A percentile compares a stretch with the other conserved stretches of the same genome.
Conservation (phyloP, 2,797 vertebrate species). For the Sarcoramphus papa region DNA sequence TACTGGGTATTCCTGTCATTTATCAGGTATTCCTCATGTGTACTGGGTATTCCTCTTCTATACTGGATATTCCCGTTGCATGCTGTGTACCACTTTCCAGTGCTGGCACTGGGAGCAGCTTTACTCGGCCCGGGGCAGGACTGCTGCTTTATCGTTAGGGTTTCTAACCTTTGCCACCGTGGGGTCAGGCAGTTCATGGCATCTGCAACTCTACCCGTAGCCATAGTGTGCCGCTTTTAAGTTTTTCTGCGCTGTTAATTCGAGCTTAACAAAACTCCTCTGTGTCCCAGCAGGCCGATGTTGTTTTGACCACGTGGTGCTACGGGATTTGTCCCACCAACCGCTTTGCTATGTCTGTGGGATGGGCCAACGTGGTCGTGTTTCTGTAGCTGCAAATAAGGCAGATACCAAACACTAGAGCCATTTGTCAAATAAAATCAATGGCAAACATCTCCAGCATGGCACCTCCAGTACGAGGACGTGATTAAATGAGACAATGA, state of each 20-base stretch:
- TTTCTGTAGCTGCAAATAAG: background rate
- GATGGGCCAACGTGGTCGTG: rapidly evolving
- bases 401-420: background rate
- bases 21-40: rapidly evolving
- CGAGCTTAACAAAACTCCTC: rapidly evolving
- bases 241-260: background rate
- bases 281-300: rapidly evolving
- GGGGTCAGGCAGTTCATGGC: background rate
- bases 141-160: background rate
- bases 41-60: too few species aligned
- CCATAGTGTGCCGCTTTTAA: background rate
- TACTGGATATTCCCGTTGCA: rapidly evolving
- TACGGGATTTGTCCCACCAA: background rate
- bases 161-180: rapidly evolving
- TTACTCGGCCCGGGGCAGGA: rapidly evolving
- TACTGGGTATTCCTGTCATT: background rate
- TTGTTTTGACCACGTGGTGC: rapidly evolving
- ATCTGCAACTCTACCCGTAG: background rate
- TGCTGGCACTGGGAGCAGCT: background rate
- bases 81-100: rapidly evolving
- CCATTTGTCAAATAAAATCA: background rate
- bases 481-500: background rate
- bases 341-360: background rate
- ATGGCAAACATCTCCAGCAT: background rate
- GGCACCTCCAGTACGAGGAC: background rate